Conservation (phyloP, 2,888 invertebrate genomes). For the Acanthosepion esculentum region DNA sequence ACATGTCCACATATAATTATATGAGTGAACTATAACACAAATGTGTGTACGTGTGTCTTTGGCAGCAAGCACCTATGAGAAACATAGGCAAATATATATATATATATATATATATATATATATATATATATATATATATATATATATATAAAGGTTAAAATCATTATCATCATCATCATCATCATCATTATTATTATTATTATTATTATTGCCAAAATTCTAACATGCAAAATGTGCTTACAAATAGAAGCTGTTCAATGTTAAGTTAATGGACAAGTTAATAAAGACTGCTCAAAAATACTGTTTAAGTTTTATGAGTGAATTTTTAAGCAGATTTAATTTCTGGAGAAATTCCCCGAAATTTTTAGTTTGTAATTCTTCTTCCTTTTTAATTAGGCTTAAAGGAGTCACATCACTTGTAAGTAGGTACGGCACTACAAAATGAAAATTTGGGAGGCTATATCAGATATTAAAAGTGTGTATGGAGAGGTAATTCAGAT, state of each 20-base stretch:
- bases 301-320: not conserved
- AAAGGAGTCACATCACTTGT: no score
- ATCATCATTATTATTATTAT: not conserved
- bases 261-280: no score
- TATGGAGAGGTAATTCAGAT: no score
- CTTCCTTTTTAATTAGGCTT: no score
- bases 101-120: not conserved
- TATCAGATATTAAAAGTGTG: no score
- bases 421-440: no score
- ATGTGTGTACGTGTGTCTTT: not conserved
- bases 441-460: no score
- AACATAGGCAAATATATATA: not conserved
- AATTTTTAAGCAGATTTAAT: not conserved
- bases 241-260: no score
- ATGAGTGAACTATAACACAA: conserved; percentile 25
- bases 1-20: not conserved
- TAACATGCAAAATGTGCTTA: not conserved
- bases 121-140: conserved; percentile 43
- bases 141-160: conserved; percentile 33
- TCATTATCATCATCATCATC: not conserved
- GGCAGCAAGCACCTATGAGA: not conserved
- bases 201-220: not conserved
- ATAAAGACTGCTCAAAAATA: not conserved
- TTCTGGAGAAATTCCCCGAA: not conserved
- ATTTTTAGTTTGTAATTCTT: no score